Evolutionary conservation across 1,140 invertebrate species (phyloP), one percentile per base, ranked within the genome.

Genomic region (Argopecten irradians): DNA sequence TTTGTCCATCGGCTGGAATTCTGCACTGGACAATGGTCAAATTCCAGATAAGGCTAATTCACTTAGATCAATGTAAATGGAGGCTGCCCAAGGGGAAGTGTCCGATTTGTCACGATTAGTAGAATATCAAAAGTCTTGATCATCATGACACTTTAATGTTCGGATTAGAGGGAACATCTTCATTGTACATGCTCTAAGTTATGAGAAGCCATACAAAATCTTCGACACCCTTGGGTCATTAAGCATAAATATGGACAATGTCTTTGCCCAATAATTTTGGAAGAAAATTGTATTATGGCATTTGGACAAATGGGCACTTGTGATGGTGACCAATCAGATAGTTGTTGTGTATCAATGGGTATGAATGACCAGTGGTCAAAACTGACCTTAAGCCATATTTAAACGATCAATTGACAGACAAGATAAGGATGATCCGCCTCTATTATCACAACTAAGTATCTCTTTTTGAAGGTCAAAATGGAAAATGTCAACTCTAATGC

Each of bases 351-450:
- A 71, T 71, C 55, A n/a, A 71, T 71, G n/a, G 55, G 28, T 71
- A 71, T 71, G 55, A n/a, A n/a, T 71, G 55, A n/a, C 55, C 55
- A 71, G 55, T 71, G 43, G 55, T 71, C n/a, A 22, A 5, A n/a
- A 71, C 43, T 71, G 55, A 71, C 55, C 55, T n/a, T 71, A 71
- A 71, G 55, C 55, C 55, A 71, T 71, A 8, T 71, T 71, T n/a
- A 71, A n/a, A 28, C 28, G n/a, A 3, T 71, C 55, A 0, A n/a
- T 71, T 28, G 55, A n/a, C 0, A 28, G 55, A 71, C 55, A 71
- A 28, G 22, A 71, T 16, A 71, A 5, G 16, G 55, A 8, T 71
- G 55, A 71, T 71, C 55, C 5, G n/a, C 1, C n/a, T n/a, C 55
- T 71, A 28, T 71, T 28, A 71, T 28, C 16, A 71, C 55, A 28